phyloP scores from a whole-genome alignment of 2,797 vertebrate genomes.

The Manis pentadactyla region DNA sequence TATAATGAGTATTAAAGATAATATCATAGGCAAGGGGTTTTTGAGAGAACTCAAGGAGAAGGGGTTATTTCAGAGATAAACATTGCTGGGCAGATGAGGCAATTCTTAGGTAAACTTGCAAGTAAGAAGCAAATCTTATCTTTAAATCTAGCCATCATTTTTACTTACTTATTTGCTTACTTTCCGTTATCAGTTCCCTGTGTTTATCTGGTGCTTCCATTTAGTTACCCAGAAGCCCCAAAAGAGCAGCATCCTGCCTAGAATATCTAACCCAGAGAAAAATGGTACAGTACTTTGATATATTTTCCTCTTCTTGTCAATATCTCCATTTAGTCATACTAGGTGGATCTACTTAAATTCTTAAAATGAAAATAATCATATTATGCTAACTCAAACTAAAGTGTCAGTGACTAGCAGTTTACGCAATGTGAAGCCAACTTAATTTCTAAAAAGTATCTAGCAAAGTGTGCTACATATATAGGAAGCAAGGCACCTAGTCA shows the following conservation, averaged over 20 bases:
- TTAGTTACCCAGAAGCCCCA: background rate
- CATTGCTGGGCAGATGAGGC: background rate
- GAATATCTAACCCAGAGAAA: background rate
- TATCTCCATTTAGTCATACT: background rate
- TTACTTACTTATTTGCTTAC: background rate
- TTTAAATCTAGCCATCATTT: background rate
- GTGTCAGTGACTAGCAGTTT: background rate
- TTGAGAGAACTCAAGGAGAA: background rate
- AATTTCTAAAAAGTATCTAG: background rate
- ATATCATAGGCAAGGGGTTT: background rate
- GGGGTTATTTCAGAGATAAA: background rate
- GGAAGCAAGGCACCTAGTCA: background rate
- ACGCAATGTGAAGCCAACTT: background rate
- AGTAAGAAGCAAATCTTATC: background rate
- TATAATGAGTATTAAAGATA: background rate
- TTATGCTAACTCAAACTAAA: constrained; percentile 4
- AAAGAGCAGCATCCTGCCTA: background rate
- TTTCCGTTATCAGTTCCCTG: background rate
- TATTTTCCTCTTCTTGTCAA: background rate
- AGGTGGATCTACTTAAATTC: background rate
- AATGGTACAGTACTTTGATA: background rate
- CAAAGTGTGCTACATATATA: background rate
- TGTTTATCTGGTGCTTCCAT: background rate
- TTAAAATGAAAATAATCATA: background rate
- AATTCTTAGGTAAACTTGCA: background rate